Evolutionary conservation across 2,797 vertebrate species (phyloP).

Genomic region (Austrolebias charrua): DNA sequence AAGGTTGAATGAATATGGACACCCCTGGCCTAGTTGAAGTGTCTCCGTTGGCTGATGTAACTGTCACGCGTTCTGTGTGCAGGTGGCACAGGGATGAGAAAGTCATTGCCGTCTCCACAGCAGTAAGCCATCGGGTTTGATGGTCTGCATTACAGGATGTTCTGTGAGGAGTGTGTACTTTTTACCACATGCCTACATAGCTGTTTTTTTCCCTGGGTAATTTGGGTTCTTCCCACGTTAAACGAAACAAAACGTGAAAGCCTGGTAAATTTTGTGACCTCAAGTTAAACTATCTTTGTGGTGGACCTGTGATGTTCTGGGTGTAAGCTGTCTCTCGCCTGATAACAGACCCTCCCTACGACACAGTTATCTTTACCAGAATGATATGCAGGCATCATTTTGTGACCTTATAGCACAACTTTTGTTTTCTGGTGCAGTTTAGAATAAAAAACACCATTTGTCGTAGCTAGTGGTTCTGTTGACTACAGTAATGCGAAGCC

Average conservation of each 20-base stretch:
- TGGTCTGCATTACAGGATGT: not conserved
- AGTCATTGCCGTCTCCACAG: not conserved
- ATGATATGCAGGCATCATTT: too few relatives aligned
- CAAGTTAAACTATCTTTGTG: not conserved
- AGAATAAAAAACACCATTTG: not conserved
- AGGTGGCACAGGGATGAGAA: not conserved
- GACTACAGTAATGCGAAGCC: slow-evolving; percentile 11
- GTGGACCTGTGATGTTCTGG: not conserved
- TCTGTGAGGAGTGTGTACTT: not conserved
- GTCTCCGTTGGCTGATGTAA: slow-evolving; percentile 21
- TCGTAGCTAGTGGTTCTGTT: too few relatives aligned
- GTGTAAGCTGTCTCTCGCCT: not conserved
- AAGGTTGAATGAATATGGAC: too few relatives aligned
- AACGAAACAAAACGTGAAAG: not conserved
- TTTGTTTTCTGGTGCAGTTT: not conserved
- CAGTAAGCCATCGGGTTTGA: not conserved
- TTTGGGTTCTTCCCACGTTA: not conserved
- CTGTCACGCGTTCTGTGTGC: slow-evolving; percentile 22
- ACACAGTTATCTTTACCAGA: too few relatives aligned
- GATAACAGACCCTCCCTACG: not conserved
- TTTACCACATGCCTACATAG: not conserved
- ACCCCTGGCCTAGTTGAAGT: not conserved
- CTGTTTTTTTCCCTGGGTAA: not conserved
- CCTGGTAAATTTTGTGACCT: not conserved
- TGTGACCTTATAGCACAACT: too few relatives aligned